These are phyloP conservation scores for Pipistrellus pygmaeus DNA, from an alignment of 2,797 vertebrate genomes.

Conservation along the genomic window DNA sequence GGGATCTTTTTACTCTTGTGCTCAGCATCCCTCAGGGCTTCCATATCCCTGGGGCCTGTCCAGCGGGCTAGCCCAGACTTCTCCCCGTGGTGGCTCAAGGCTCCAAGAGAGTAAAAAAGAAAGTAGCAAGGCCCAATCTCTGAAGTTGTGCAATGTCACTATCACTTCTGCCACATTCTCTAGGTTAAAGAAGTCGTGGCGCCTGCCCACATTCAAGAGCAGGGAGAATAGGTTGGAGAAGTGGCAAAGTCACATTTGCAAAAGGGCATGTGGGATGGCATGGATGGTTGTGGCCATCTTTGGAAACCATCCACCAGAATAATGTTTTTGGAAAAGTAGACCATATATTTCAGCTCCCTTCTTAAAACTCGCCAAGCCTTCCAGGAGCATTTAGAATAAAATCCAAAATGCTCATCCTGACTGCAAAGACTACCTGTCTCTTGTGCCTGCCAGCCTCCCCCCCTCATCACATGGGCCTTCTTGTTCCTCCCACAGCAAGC, in stretches of 20 bases:
- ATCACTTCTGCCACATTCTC: background rate
- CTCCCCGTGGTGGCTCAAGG: background rate
- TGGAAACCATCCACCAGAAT: background rate
- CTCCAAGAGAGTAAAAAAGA: background rate
- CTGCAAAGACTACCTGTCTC: background rate
- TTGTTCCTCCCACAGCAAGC: background rate
- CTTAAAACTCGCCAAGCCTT: constrained; percentile 1
- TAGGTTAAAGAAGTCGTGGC: background rate
- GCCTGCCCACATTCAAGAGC: background rate
- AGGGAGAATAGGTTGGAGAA: background rate
- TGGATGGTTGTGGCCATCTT: background rate
- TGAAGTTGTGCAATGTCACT: background rate
- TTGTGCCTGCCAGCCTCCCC: background rate
- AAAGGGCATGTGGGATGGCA: background rate
- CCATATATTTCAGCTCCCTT: background rate
- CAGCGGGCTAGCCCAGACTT: background rate
- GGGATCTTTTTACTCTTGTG: background rate
- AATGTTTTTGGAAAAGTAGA: background rate
- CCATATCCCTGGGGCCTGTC: background rate
- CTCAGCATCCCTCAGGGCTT: background rate
- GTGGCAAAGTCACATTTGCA: background rate
- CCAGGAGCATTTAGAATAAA: background rate
- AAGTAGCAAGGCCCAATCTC: background rate
- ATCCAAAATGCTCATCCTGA: background rate
- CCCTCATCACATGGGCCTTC: background rate